These are phyloP conservation scores for Falco rusticolus DNA, from an alignment of 2,797 vertebrate species.

Conservation along the genomic window DNA sequence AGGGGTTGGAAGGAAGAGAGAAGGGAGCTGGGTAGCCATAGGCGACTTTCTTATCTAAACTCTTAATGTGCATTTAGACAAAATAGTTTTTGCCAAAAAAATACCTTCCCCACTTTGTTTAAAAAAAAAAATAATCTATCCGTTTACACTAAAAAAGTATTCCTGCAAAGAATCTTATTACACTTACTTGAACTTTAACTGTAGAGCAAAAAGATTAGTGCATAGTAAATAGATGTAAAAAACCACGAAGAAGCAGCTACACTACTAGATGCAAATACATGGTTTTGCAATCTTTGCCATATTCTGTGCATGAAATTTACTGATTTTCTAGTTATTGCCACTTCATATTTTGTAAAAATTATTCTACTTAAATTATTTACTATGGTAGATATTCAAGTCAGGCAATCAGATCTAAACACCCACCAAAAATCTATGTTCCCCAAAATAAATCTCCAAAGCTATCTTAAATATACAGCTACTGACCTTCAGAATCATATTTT, in stretches of 20 bases:
- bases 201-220: neutral
- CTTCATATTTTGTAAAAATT: conserved; percentile 23
- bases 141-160: neutral
- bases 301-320: conserved; percentile 18
- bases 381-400: conserved; percentile 29
- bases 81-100: neutral
- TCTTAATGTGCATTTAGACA: neutral
- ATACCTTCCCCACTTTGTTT: neutral
- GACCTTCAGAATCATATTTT: conserved; percentile 71
- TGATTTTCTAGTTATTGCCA: neutral
- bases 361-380: conserved; percentile 43
- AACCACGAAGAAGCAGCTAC: neutral
- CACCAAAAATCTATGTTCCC: conserved; percentile 36
- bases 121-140: neutral
- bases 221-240: neutral
- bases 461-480: conserved; percentile 58
- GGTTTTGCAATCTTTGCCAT: conserved; percentile 18
- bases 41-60: neutral
- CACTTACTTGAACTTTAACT: neutral
- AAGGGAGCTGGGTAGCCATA: neutral
- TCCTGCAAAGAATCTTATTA: neutral
- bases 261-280: neutral
- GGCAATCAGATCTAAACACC: conserved; percentile 25
- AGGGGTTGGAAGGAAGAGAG: neutral
- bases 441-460: conserved; percentile 57